These are phyloP conservation scores for Melieria picta DNA, from an alignment of 2,888 invertebrate genomes.

Conservation along the genomic window DNA sequence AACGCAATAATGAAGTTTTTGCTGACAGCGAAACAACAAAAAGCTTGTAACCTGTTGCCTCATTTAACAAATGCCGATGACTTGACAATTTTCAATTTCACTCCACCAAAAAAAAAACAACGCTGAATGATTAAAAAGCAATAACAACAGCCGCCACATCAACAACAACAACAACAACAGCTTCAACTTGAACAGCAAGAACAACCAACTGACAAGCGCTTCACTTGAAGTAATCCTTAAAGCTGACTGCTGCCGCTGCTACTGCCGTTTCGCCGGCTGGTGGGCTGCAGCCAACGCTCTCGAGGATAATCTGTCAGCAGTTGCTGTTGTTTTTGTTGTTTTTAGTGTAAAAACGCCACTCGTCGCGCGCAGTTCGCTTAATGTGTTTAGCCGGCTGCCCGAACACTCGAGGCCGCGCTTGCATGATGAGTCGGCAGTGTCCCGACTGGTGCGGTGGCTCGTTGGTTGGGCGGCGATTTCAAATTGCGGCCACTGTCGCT, in stretches of 20 bases:
- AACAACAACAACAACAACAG: conserved; percentile 16
- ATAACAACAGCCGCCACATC: conserved; percentile 11
- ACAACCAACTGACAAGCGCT: too few species aligned
- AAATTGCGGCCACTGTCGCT: too few species aligned
- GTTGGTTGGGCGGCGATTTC: too few species aligned
- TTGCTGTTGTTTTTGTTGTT: not conserved
- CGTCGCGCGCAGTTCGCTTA: not conserved
- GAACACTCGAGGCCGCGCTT: too few species aligned
- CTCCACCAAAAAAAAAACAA: not conserved
- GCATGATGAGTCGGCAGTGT: too few species aligned
- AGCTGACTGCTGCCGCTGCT: not conserved
- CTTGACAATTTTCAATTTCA: conserved; percentile 56
- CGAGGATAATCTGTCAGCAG: conserved; percentile 16
- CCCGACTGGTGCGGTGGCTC: too few species aligned
- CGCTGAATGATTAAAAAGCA: conserved; percentile 4
- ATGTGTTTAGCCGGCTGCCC: too few species aligned
- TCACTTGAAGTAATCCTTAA: conserved; percentile 32
- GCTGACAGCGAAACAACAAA: not conserved
- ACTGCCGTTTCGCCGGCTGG: conserved; percentile 6
- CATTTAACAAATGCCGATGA: conserved; percentile 63
- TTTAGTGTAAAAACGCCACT: conserved; percentile 18
- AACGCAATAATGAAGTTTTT: too few species aligned
- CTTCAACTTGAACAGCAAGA: not conserved
- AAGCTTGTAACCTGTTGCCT: conserved; percentile 22
- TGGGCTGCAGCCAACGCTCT: conserved; percentile 11